Base-by-base conservation (phyloP, 2,888 invertebrate genomes). In the Phania funesta region DNA sequence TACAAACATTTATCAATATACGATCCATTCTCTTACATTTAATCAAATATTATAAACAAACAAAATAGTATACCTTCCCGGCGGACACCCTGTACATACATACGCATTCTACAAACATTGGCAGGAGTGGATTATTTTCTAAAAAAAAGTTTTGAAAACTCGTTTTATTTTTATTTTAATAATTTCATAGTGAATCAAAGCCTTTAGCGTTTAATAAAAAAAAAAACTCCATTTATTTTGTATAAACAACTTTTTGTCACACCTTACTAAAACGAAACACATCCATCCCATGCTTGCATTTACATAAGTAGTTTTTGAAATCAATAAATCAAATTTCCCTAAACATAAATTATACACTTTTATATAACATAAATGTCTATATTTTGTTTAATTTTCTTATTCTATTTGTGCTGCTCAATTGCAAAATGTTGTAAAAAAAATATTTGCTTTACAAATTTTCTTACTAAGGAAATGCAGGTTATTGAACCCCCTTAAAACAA, bases 351-450 rank as follows among this genome's bases (percentile, higher is more conserved):
- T 24, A 18, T 20, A 32, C 24, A 65, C n/a, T 44, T 18, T 26
- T 16, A 29, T 41, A 52, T 46, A 44, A 54, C 11, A 68, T 67
- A 56, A 64, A 64, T 70, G 22, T 71, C 20, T 71, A 56, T 56
- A 64, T 56, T 56, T 54, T 70, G 1, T 70, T 48, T 16, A 67
- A 64, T 67, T 65, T 76, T 65, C 71, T 75, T 54, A 64, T 64
- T 75, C 70, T 75, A 56, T 60, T 76, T 83, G 67, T 80, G 79
- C 82, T 82, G 76, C 79, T 70, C 74, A 70, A 67, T 71, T 67
- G 65, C 54, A 75, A 71, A 78, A 71, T 79, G 67, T 73, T 67
- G 54, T 75, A 75, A 70, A 64, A 74, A 54, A 52, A 70, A 62
- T 46, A 65, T 46, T 58, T 74, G 58, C 32, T 35, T 58, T 44